Percentiles rank a stretch among this genome's conserved stretches.
These are phyloP conservation scores for Phalanger gymnotis DNA, from an alignment of 2,797 vertebrate species.

Conservation along the genomic window DNA sequence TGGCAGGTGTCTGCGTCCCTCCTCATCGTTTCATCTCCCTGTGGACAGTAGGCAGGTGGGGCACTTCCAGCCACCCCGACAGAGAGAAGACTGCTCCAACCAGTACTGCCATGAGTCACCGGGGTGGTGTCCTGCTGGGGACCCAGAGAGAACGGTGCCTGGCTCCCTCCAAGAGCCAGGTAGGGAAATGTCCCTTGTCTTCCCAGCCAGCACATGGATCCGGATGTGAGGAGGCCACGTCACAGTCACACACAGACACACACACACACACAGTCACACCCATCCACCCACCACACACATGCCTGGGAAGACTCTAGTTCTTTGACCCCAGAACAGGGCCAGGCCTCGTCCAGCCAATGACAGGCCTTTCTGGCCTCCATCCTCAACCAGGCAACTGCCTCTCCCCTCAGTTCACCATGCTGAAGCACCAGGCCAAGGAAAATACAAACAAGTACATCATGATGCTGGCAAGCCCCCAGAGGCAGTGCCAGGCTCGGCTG, in stretches of 20 bases:
- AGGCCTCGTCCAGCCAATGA: background rate
- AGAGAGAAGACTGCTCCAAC: background rate
- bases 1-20: background rate
- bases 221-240: background rate
- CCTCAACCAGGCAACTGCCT: background rate
- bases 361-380: background rate
- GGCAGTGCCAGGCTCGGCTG: slow-evolving; percentile 62
- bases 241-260: background rate
- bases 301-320: background rate
- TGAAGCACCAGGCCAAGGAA: background rate
- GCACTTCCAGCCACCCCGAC: background rate
- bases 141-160: background rate
- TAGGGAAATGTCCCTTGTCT: background rate
- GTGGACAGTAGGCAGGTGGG: background rate
- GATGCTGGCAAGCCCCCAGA: slow-evolving; percentile 46
- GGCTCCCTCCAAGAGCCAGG: slow-evolving; percentile 8
- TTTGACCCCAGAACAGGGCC: background rate
- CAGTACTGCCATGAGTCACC: background rate
- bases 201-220: background rate
- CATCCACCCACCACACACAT: too few relatives aligned
- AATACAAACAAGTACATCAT: background rate
- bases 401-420: background rate
- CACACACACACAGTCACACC: too few relatives aligned
- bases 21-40: background rate
- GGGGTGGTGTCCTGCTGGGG: background rate